phyloP scores from a whole-genome alignment of 2,888 invertebrate species.

The Dynastes hyllus region DNA sequence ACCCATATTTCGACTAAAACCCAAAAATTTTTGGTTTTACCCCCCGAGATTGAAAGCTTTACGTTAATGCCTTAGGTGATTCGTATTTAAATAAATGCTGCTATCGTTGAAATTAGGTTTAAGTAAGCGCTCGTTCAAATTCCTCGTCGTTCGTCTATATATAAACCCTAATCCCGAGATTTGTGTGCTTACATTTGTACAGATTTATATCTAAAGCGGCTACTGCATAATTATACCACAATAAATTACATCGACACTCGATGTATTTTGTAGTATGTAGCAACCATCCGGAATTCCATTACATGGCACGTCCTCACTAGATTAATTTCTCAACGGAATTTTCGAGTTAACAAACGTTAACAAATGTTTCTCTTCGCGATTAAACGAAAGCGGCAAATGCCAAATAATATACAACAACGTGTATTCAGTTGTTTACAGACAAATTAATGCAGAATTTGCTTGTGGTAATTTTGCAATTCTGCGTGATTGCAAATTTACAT shows the following conservation, averaged over 20 bases:
- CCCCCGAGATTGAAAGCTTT: conserved; percentile 9
- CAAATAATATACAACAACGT: background rate
- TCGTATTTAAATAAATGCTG: conserved; percentile 17
- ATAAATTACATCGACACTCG: conserved; percentile 33
- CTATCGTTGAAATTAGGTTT: conserved; percentile 24
- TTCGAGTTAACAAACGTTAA: background rate
- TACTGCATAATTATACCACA: conserved; percentile 19
- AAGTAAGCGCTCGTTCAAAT: conserved; percentile 26
- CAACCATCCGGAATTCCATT: background rate
- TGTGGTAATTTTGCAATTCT: background rate
- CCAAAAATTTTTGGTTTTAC: too few relatives aligned
- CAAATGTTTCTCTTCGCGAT: background rate
- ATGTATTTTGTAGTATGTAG: conserved; percentile 1
- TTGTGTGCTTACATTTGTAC: conserved; percentile 36
- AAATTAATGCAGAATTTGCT: background rate
- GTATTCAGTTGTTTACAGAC: too few relatives aligned
- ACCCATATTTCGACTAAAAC: too few relatives aligned
- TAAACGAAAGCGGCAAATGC: background rate
- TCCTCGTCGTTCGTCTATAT: conserved; percentile 18
- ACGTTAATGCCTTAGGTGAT: background rate
- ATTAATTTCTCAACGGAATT: conserved; percentile 2
- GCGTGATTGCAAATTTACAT: conserved; percentile 2
- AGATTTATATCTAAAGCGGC: conserved; percentile 18
- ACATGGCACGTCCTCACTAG: background rate
- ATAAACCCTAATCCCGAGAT: conserved; percentile 33